Evolutionary conservation across 2,888 invertebrate genomes (phyloP).

Genomic region (Hirtodrosophila duncani): DNA sequence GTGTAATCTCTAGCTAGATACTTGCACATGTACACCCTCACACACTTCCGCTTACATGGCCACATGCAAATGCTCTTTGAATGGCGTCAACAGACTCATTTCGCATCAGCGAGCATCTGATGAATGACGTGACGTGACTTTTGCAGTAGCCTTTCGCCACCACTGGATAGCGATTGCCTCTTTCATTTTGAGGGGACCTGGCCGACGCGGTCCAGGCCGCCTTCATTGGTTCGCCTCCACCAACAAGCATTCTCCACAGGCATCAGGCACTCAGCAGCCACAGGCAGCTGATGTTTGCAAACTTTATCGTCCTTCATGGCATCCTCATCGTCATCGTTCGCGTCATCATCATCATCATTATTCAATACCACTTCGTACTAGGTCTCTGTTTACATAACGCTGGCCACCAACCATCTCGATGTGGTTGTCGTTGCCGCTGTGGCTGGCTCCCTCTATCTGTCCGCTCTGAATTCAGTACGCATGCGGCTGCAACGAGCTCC

Average conservation of each 20-base stretch:
- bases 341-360: background rate
- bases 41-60: background rate
- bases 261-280: conserved; percentile 51
- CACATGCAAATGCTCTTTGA: conserved; percentile 43
- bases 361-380: background rate
- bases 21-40: background rate
- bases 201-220: background rate
- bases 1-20: no score
- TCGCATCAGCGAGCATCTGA: conserved; percentile 59
- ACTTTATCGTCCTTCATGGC: conserved; percentile 21
- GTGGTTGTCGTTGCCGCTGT: conserved; percentile 27
- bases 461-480: conserved; percentile 39
- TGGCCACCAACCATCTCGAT: no score
- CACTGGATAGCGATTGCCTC: conserved; percentile 11
- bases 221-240: conserved; percentile 20
- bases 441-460: conserved; percentile 25
- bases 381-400: conserved; percentile 59
- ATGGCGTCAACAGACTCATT: conserved; percentile 61
- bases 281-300: conserved; percentile 14
- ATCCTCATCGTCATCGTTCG: conserved; percentile 19
- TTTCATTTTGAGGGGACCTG: no score
- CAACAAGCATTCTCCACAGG: conserved; percentile 23
- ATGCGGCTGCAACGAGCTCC: conserved; percentile 40
- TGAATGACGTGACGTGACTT: conserved; percentile 60
- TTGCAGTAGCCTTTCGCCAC: conserved; percentile 35